Evolutionary conservation across 2,888 invertebrate genomes (phyloP).

Genomic region (Hecatera dysodea): DNA sequence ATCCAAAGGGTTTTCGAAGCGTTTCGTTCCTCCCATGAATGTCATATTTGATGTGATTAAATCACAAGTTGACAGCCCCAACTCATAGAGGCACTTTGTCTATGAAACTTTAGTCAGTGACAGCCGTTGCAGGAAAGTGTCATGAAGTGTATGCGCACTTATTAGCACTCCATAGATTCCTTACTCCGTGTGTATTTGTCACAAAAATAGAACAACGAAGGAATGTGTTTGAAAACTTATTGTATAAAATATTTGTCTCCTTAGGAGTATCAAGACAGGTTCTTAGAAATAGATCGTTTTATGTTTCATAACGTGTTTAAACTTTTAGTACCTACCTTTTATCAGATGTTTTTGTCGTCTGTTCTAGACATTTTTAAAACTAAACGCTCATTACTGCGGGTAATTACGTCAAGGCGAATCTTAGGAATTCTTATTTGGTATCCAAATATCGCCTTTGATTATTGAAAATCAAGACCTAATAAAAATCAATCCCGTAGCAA

Average conservation of each 20-base stretch:
- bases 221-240: constrained; percentile 26
- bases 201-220: constrained; percentile 62
- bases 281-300: constrained; percentile 40
- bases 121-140: not conserved
- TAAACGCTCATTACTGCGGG: constrained; percentile 1
- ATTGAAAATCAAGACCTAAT: not conserved
- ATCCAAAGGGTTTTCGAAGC: not conserved
- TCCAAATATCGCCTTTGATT: not conserved
- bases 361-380: constrained; percentile 22
- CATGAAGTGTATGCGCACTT: not conserved
- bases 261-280: constrained; percentile 49
- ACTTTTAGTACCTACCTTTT: constrained; percentile 21
- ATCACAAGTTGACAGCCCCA: constrained; percentile 18
- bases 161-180: constrained; percentile 33
- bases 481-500: not conserved
- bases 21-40: not conserved
- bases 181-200: constrained; percentile 50
- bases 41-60: constrained; percentile 31
- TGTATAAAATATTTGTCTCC: constrained; percentile 46
- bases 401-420: not conserved
- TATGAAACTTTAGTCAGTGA: not conserved
- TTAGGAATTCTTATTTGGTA: not conserved
- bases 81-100: not conserved
- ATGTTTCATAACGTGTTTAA: constrained; percentile 33
- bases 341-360: constrained; percentile 35